Evolutionary conservation across 2,888 invertebrate genomes (phyloP).

Genomic region (Asteroscopus sphinx): DNA sequence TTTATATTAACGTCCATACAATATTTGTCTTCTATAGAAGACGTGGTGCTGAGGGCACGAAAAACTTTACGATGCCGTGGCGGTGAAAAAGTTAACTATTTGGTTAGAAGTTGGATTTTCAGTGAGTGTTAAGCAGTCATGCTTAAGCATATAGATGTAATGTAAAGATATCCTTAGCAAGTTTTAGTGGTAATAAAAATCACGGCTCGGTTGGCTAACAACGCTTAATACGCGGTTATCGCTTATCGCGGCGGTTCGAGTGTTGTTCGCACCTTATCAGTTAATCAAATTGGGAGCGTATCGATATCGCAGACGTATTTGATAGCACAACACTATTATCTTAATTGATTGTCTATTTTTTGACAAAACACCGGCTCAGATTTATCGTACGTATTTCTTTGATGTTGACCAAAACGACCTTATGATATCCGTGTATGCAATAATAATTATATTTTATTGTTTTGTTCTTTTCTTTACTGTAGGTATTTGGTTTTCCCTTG

Average conservation of each 20-base stretch:
- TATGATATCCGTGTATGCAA: conserved; percentile 47
- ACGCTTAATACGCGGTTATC: conserved; percentile 84
- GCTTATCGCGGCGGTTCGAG: conserved; percentile 84
- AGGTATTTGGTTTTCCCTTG: not conserved
- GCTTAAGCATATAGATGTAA: conserved; percentile 63
- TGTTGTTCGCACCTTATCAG: conserved; percentile 84
- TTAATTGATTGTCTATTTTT: conserved; percentile 87
- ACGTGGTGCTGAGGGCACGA: no score
- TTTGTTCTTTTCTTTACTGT: conserved; percentile 6
- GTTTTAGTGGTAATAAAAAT: conserved; percentile 86
- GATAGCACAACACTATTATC: conserved; percentile 85
- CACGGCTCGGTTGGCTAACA: conserved; percentile 84
- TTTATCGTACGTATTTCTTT: conserved; percentile 64
- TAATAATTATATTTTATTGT: conserved; percentile 23
- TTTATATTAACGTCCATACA: no score
- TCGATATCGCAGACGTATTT: conserved; percentile 83
- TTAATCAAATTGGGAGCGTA: conserved; percentile 88
- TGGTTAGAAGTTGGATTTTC: not conserved
- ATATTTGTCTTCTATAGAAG: no score
- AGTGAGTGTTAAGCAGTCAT: conserved; percentile 18
- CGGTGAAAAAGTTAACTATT: no score
- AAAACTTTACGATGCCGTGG: no score
- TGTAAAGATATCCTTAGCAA: conserved; percentile 72
- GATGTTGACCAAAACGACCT: conserved; percentile 67
- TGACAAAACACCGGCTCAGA: conserved; percentile 77